Evolutionary conservation across 1,140 invertebrate genomes (phyloP), one percentile per base, ranked within the genome.

Genomic region (Paraescarpia echinospica): DNA sequence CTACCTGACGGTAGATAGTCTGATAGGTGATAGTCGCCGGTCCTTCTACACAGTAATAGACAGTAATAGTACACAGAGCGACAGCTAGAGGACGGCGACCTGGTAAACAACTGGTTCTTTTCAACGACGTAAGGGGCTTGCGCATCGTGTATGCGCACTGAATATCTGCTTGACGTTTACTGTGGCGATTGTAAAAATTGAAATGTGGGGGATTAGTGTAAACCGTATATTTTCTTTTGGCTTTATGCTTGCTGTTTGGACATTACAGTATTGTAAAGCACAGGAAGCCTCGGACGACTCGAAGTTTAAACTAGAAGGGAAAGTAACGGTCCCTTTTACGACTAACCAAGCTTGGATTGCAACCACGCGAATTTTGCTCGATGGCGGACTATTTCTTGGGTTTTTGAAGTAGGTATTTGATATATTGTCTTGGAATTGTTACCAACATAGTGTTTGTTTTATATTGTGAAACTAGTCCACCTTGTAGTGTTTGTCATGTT

Each of bases 381-480:
- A 99, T 95, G 98, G 98, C 35, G 98, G 98, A 22, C 97, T 98
- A 96, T 97, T 97, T 95, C 97, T 98, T 94, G 98, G 98, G 91
- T 99, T 98, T 96, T 96, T 99, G 27, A 97, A 96, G 97, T 97
- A 96, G 95, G 91, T 48, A 90, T 90, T 90, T 77, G 2, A 77
- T 4, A 77, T 18, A 77, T 77, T 77, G 2, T 77, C 22, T 18
- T 18, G 27, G 9, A 77, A 14, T 77, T 77, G 22, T 14, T 41
- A 89, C 14, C 90, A 18, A 31, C 90, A 22, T 90, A 90, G 12
- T 90, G 9, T 27, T 34, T 90, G 90, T 90, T 22, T 14, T 33
- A 34, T 90, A n/a, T 77, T 77, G 59, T 77, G 9, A 12, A 77
- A 77, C 22, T 77, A 22, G 14, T 31, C 22, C 59, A 27, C 12